Base-by-base conservation (phyloP, 2,888 invertebrate species). In the Anorthoa munda region DNA sequence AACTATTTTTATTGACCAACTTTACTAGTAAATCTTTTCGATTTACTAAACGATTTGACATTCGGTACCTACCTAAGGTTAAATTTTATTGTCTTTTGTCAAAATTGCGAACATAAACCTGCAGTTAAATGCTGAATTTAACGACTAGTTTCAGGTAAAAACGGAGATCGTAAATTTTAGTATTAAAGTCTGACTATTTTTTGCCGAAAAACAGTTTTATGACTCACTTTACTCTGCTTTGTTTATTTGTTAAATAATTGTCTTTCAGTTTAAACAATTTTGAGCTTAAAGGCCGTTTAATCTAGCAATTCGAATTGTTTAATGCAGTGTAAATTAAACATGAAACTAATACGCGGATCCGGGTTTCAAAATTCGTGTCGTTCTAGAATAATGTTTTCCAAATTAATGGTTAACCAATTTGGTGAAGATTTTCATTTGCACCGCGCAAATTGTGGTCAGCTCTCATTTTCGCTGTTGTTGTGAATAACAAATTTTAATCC, bases 341-440 rank as follows among this genome's bases (percentile, higher is more conserved):
- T 65, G 31, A 67, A 58, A 79, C 55, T 71, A 66, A 74, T 56
- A 60, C 39, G 5, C 13, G 31, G 18, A 63, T 66, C 15, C 59
- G 31, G 7, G 58, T 68, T 74, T 60, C 67, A 63, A 79, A 83
- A 83, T 79, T 75, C 65, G 66, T 77, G 66, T 68, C 55, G 66
- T 77, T 80, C 70, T 75, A 85, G 89, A 89, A 81, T 81, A 90
- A 88, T 88, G 72, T 82, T 88, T 85, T 66, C 64, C 83, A 87
- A 94, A 93, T 94, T 92, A 92, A 91, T 91, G 93, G 94, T 92
- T 90, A 92, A 94, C 94, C 95, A 92, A 91, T 93, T 91, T 91
- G 92, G 93, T 79, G 81, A 93, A 93, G 93, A 94, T 94, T 94
- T 89, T 95, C 95, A 95, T 92, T 93, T 93, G 93, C 95, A 94